These are phyloP conservation scores for Apodemus speciosus DNA, from an alignment of 2,113 vertebrate genomes.

Conservation along the genomic window DNA sequence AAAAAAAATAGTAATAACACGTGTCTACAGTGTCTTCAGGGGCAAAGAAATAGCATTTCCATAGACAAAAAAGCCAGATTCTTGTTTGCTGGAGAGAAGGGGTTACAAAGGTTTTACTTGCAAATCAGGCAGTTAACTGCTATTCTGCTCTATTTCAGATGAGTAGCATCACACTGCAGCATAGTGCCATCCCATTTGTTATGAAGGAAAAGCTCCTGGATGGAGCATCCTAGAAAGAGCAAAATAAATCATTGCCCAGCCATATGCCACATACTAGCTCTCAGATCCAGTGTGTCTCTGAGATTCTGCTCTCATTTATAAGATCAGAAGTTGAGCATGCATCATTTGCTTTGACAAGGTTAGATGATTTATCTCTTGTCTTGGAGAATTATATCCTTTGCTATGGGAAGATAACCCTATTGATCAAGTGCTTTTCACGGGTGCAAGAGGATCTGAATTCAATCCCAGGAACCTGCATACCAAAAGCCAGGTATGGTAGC, in stretches of 20 bases:
- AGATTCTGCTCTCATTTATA: neutral
- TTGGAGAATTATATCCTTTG: neutral
- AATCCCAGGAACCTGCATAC: neutral
- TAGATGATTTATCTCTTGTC: neutral
- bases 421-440: neutral
- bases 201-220: neutral
- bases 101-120: neutral
- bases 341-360: neutral
- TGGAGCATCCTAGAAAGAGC: neutral
- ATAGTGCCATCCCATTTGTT: neutral
- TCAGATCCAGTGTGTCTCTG: neutral
- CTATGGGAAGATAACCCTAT: neutral
- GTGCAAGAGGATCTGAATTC: neutral
- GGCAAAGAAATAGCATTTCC: neutral
- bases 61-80: neutral
- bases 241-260: neutral
- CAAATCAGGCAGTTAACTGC: neutral
- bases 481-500: neutral
- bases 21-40: neutral
- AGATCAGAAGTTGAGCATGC: neutral
- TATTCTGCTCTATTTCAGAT: neutral
- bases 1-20: neutral
- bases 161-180: neutral
- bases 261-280: neutral
- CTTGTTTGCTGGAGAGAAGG: conserved; percentile 28